Evolutionary conservation across 2,888 invertebrate species (phyloP), one percentile per base, ranked within the genome.

Genomic region (Drosophila helvetica): DNA sequence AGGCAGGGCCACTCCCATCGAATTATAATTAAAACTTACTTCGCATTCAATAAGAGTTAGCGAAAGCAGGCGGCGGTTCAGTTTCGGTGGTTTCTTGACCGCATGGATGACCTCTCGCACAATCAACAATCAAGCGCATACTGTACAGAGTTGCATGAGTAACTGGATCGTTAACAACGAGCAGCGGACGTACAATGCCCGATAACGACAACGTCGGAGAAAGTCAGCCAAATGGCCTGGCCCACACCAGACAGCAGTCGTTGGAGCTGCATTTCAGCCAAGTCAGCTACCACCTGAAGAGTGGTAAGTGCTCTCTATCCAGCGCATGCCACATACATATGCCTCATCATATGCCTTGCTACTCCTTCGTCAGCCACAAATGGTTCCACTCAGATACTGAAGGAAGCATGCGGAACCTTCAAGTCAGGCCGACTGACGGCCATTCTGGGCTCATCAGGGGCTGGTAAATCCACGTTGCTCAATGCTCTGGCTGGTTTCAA

Each of bases 391-490:
- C 76, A 74, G 8, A 94, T 95, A 56, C 90, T 95, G 10, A 91
- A 92, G 30, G 93, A 93, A 19, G 93, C 94, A 0, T 93, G 93
- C 7, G 95, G 95, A 0, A 93, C 93, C 22, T 93, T 95, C 59
- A 91, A 93, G 17, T 93, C 95, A 0, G 94, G 94, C 0, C 93
- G 94, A 4, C 91, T 95, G 12, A 94, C 95, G 0, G 95, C 94
- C 48, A 94, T 95, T 33, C 89, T 95, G 2, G 95, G 95, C 0
- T 95, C 95, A 7, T 95, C 96, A 0, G 96, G 96, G 0, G 95
- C 96, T 0, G 96, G 97, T 10, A 97, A 97, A 88, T 95, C 96
- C 0, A 94, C 96, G 0, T 92, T 97, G 3, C 93, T 97, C 77
- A 95, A 95, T 88, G 95, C 96, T 69, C 91, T 97, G 52, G 95